Conservation (phyloP, 2,797 vertebrate genomes). For the Rhodeus uyekii region DNA sequence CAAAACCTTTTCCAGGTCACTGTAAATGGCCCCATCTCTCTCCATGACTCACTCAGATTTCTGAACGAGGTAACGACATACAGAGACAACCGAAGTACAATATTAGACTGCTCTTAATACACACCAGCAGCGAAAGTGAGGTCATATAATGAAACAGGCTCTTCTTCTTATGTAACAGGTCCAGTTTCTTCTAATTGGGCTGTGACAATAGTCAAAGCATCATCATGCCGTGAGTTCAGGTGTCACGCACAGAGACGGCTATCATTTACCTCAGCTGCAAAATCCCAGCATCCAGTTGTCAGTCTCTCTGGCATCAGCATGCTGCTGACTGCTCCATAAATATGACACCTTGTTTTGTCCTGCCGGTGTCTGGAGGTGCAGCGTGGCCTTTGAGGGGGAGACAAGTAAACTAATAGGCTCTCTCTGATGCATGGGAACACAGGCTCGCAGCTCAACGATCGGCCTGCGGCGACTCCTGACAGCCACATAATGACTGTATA, state of each 20-base stretch:
- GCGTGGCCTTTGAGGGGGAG: conserved; percentile 83
- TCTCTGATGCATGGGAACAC: conserved; percentile 81
- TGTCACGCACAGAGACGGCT: conserved; percentile 72
- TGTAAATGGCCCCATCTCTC: neutral
- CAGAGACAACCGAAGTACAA: conserved; percentile 62
- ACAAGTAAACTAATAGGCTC: conserved; percentile 85
- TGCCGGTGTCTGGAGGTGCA: conserved; percentile 80
- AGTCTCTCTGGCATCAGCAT: conserved; percentile 72
- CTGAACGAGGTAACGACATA: conserved; percentile 36
- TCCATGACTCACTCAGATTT: neutral
- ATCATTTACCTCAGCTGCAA: conserved; percentile 76
- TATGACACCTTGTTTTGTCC: conserved; percentile 87
- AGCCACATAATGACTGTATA: conserved; percentile 86
- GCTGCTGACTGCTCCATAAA: conserved; percentile 83
- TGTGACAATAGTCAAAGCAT: conserved; percentile 70
- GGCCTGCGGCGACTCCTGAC: conserved; percentile 80
- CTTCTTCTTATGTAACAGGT: conserved; percentile 63
- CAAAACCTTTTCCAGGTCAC: neutral
- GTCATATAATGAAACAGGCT: conserved; percentile 70
- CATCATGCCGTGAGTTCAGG: conserved; percentile 67
- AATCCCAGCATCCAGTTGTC: conserved; percentile 72
- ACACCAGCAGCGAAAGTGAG: conserved; percentile 39
- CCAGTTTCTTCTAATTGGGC: conserved; percentile 75
- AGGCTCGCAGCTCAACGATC: conserved; percentile 70
- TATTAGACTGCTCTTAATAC: conserved; percentile 17